Conservation (phyloP, 1,140 invertebrate species). For the Anadara kagoshimensis region DNA sequence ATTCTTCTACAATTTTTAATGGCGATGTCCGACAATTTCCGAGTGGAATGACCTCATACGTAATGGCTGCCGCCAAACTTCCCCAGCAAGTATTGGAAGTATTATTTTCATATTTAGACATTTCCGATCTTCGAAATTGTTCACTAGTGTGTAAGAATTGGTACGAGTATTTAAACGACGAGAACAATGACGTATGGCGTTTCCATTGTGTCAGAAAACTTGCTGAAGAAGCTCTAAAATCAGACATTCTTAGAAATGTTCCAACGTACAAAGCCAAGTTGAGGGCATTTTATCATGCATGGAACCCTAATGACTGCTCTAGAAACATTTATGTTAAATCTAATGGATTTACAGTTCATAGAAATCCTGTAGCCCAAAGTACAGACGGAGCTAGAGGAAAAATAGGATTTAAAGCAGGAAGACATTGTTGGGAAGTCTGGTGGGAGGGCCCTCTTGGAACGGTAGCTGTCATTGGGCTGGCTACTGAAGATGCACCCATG, state of each 20-base stretch:
- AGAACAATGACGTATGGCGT: slow-evolving; percentile 97
- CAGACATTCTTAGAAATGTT: slow-evolving; percentile 91
- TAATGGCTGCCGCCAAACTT: slow-evolving; percentile 71
- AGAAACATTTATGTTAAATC: slow-evolving; percentile 97
- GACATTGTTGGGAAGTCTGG: slow-evolving; percentile 98
- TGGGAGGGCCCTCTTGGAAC: slow-evolving; percentile 96
- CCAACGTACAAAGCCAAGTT: slow-evolving; percentile 95
- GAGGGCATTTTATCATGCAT: slow-evolving; percentile 94
- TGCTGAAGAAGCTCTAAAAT: slow-evolving; percentile 92
- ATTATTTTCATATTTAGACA: slow-evolving; percentile 93
- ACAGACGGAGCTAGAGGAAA: slow-evolving; percentile 97
- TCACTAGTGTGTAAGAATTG: slow-evolving; percentile 95
- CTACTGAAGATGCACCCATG: slow-evolving; percentile 93
- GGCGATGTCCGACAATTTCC: no score
- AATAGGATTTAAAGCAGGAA: slow-evolving; percentile 92
- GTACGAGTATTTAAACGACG: slow-evolving; percentile 92
- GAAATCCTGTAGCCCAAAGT: slow-evolving; percentile 98
- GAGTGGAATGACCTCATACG: not conserved
- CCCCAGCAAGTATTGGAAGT: slow-evolving; percentile 91
- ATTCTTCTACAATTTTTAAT: no score
- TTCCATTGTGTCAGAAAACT: slow-evolving; percentile 91
- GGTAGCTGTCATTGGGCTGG: slow-evolving; percentile 81
- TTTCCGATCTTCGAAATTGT: slow-evolving; percentile 90
- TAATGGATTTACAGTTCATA: slow-evolving; percentile 97
- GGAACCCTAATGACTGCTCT: slow-evolving; percentile 98